Percentiles rank a stretch among this genome's conserved stretches.
These are phyloP conservation scores for Gasteruption jaculator DNA, from an alignment of 2,888 invertebrate species.

Conservation along the genomic window DNA sequence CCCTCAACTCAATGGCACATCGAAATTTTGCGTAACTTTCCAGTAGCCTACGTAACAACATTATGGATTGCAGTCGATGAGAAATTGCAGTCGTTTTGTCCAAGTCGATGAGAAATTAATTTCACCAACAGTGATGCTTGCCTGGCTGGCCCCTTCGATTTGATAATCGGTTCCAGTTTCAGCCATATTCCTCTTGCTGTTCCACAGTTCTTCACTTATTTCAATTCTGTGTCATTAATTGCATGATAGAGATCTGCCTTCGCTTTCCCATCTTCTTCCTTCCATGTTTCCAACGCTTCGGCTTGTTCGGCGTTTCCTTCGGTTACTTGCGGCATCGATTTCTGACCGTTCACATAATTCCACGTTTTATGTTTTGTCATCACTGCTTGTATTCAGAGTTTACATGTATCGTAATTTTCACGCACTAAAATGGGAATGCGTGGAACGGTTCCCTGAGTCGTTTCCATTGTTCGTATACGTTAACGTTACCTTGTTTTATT, in stretches of 20 bases:
- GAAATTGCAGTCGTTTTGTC: constrained; percentile 10
- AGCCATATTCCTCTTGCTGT: constrained; percentile 22
- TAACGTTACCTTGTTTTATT: no score
- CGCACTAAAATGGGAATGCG: no score
- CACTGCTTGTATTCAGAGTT: constrained; percentile 7
- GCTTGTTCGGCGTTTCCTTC: background rate
- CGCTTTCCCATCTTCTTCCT: constrained; percentile 12
- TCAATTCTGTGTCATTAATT: constrained; percentile 14
- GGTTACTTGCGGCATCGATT: background rate
- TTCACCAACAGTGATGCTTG: constrained; percentile 21
- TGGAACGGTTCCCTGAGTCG: no score
- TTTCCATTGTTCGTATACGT: no score
- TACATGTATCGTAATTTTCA: constrained; percentile 14
- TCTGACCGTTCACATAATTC: constrained; percentile 14
- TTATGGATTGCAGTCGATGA: constrained; percentile 6
- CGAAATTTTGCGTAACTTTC: constrained; percentile 17
- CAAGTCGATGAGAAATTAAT: constrained; percentile 15
- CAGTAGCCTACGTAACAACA: no score
- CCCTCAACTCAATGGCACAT: constrained; percentile 17
- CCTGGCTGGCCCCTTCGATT: constrained; percentile 21
- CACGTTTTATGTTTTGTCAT: constrained; percentile 16
- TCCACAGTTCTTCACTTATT: constrained; percentile 16
- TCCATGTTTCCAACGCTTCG: constrained; percentile 5
- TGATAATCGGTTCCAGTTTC: constrained; percentile 17
- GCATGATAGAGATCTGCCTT: constrained; percentile 17